Evolutionary conservation across 2,888 invertebrate species (phyloP), one percentile per base, ranked within the genome.

Genomic region (Lochmaea crataegi): DNA sequence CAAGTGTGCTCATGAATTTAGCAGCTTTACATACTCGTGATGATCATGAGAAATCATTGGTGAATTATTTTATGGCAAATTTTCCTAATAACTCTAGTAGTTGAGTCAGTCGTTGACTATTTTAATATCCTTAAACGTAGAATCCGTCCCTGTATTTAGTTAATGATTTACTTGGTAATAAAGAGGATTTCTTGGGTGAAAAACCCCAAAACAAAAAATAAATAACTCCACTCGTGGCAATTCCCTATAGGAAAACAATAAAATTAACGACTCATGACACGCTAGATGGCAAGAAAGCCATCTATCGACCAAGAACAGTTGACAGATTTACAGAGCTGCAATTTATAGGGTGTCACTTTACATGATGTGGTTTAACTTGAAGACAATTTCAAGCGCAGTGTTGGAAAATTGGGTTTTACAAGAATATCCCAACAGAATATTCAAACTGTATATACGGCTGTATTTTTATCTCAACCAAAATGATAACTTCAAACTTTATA

Each of bases 271-370:
- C 68, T 71, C 68, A 68, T 76, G 68, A 71, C 74, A 76, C 74
- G 60, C 81, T 82, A 72, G 65, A 75, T 68, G 75, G 75, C 76
- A 75, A 76, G 67, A 72, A 76, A 76, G 74, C 75, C 75, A 77
- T 77, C 74, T 72, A 75, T 77, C 72, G 65, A 61, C 67, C 61
- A 63, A 60, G 60, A 71, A 68, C 65, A 68, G 72, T 14, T 68
- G 76, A 73, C 74, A 78, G 78, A 78, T 78, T 78, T 77, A 77
- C 75, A 72, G 67, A 73, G 65, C 68, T 61, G 68, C 71, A 75
- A 77, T 78, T 78, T 77, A 77, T 73, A 69, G 66, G 68, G 63
- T 69, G 69, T 69, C 63, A 61, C 61, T 60, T 68, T 61, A 68
- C 61, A 42, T 42, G 41, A 60, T 60, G 60, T 16, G 60, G 60